A percentile compares a stretch with the other conserved stretches of the same genome.
Conservation (phyloP, 92 coral and sea anemone species). For the Actinostola sp. region DNA sequence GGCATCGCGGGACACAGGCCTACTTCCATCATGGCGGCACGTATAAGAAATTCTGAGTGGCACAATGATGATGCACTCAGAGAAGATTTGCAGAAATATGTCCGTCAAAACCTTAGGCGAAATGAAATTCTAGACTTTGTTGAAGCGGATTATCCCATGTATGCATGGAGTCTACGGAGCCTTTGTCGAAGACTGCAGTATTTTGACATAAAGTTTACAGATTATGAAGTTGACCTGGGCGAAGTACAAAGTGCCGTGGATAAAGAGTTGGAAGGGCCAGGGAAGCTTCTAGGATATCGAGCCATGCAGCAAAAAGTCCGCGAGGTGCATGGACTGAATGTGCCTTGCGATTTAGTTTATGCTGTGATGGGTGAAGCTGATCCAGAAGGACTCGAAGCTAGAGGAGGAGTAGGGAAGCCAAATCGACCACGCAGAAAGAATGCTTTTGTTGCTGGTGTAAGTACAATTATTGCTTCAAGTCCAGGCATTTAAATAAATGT, state of each 20-base stretch:
- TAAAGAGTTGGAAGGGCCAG: conserved; percentile 47
- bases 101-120: conserved; percentile 3
- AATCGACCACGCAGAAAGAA: conserved; percentile 42
- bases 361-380: conserved; percentile 44
- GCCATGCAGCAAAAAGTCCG: conserved; percentile 43
- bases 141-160: conserved; percentile 21
- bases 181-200: conserved; percentile 21
- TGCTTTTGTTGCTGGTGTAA: conserved; percentile 41
- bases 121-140: conserved; percentile 39
- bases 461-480: not conserved
- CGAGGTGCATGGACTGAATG: conserved; percentile 34
- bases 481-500: not conserved
- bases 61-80: conserved; percentile 5
- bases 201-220: conserved; percentile 21
- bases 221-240: conserved; percentile 2
- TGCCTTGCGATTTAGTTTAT: conserved; percentile 42
- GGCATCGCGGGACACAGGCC: too few species aligned
- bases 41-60: conserved; percentile 19
- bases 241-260: conserved; percentile 33
- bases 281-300: conserved; percentile 39
- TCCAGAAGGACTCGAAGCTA: conserved; percentile 43
- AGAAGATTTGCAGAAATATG: conserved; percentile 24
- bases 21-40: conserved; percentile 22
- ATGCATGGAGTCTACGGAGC: conserved; percentile 41
- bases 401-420: conserved; percentile 40